phyloP scores from a whole-genome alignment of 2,888 invertebrate species.

The Mesochorus sp. region DNA sequence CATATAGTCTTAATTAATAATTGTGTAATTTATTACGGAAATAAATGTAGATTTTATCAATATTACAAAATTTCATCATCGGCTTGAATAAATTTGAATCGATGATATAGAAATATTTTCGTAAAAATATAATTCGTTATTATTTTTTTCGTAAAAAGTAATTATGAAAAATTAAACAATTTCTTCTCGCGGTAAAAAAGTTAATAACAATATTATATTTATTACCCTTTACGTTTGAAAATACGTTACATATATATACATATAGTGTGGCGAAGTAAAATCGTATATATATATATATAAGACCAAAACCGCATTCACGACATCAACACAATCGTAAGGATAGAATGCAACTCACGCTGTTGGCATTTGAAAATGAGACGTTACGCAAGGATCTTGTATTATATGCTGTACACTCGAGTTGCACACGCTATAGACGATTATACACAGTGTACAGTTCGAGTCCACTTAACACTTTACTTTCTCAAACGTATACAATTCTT shows the following conservation, averaged over 20 bases:
- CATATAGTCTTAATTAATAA: too few relatives aligned
- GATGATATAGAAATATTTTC: too few relatives aligned
- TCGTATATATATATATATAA: too few relatives aligned
- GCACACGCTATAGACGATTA: too few relatives aligned
- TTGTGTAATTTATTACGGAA: too few relatives aligned
- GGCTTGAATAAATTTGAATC: too few relatives aligned
- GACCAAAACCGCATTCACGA: not conserved
- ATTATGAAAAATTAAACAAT: not conserved
- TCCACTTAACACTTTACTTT: slow-evolving; percentile 10
- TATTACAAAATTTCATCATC: too few relatives aligned
- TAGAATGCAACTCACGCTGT: slow-evolving; percentile 54
- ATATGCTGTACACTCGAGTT: not conserved
- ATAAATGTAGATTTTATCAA: too few relatives aligned
- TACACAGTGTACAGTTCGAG: not conserved
- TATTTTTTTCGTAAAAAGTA: too few relatives aligned
- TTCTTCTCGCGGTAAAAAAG: not conserved
- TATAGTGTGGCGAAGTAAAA: not conserved
- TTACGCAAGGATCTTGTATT: slow-evolving; percentile 55
- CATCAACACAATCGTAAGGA: slow-evolving; percentile 18
- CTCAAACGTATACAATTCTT: not conserved
- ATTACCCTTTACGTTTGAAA: not conserved
- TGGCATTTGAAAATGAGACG: slow-evolving; percentile 64
- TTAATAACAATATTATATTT: too few relatives aligned
- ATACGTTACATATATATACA: not conserved
- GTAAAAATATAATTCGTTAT: too few relatives aligned